A percentile compares a stretch with the other conserved stretches of the same genome.
Evolutionary conservation across 2,113 vertebrate species (phyloP).

Genomic region (Spea bombifrons): DNA sequence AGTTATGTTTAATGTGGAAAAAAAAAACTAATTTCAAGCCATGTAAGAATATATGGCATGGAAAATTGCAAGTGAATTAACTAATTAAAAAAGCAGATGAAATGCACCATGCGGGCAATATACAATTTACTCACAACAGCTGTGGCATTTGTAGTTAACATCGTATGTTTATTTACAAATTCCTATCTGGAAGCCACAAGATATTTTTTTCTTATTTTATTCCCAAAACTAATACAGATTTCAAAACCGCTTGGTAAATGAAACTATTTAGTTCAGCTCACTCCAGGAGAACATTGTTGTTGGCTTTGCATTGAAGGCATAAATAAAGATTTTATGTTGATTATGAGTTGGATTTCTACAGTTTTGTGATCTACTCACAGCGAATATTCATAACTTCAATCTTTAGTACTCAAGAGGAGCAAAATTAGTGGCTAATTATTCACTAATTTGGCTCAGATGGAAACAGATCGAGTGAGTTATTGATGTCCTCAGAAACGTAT

Average conservation of each 20-base stretch:
- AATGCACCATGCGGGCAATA: conserved; percentile 32
- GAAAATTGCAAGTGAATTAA: conserved; percentile 48
- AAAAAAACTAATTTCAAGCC: conserved; percentile 46
- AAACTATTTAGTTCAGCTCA: conserved; percentile 19
- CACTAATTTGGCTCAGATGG: conserved; percentile 30
- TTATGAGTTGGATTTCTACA: background rate
- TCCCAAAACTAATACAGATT: conserved; percentile 49
- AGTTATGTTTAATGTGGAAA: conserved; percentile 40
- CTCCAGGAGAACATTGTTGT: background rate
- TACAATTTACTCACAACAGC: conserved; percentile 39
- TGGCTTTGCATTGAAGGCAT: background rate
- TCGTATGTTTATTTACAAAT: conserved; percentile 43
- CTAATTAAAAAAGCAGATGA: conserved; percentile 47
- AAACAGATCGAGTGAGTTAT: background rate
- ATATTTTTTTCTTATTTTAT: conserved; percentile 36
- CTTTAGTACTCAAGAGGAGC: conserved; percentile 18
- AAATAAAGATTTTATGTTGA: conserved; percentile 1
- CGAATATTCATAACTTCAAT: conserved; percentile 2
- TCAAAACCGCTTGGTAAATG: conserved; percentile 36
- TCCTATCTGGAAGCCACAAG: conserved; percentile 25
- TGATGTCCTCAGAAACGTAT: background rate
- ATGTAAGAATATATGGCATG: conserved; percentile 47
- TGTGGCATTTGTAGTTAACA: conserved; percentile 46
- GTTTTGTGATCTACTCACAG: background rate
- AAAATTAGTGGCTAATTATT: conserved; percentile 29